Conservation (phyloP, 2,113 vertebrate species). For the Datnioides undecimradiatus region DNA sequence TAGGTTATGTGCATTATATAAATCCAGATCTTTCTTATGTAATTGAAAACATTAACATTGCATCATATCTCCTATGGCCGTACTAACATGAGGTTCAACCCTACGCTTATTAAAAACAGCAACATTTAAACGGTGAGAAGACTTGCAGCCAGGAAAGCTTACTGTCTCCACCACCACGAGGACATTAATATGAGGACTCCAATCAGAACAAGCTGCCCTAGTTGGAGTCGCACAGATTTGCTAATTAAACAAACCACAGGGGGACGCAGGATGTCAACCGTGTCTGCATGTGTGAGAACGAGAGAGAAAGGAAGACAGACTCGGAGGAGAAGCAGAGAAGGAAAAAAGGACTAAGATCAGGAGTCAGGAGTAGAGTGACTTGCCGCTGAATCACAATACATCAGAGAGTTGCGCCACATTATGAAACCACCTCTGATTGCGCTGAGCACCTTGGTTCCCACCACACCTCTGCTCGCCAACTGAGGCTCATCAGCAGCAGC, state of each 20-base stretch:
- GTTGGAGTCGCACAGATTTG: constrained; percentile 62
- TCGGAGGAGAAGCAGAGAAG: constrained; percentile 25
- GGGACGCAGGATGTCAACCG: constrained; percentile 47
- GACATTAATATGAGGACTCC: constrained; percentile 46
- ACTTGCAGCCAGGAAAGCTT: constrained; percentile 4
- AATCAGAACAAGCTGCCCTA: constrained; percentile 71
- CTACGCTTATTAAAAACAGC: constrained; percentile 11
- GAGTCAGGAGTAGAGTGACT: constrained; percentile 32
- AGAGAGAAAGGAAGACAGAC: constrained; percentile 32
- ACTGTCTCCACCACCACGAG: constrained; percentile 40
- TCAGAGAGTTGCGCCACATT: constrained; percentile 49
- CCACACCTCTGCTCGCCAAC: constrained; percentile 44
- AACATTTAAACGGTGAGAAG: constrained; percentile 12
- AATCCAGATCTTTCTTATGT: not conserved
- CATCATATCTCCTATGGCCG: not conserved
- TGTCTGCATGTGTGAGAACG: constrained; percentile 37
- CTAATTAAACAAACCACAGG: constrained; percentile 77
- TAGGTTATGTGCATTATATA: not conserved
- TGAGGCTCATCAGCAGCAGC: constrained; percentile 45
- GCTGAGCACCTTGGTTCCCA: constrained; percentile 44
- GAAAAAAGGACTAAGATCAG: constrained; percentile 15
- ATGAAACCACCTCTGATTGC: constrained; percentile 60
- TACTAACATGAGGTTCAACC: not conserved
- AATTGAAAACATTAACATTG: constrained; percentile 19
- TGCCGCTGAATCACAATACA: not conserved